Evolutionary conservation across 2,888 invertebrate species (phyloP).

Genomic region (Metalampra italica): DNA sequence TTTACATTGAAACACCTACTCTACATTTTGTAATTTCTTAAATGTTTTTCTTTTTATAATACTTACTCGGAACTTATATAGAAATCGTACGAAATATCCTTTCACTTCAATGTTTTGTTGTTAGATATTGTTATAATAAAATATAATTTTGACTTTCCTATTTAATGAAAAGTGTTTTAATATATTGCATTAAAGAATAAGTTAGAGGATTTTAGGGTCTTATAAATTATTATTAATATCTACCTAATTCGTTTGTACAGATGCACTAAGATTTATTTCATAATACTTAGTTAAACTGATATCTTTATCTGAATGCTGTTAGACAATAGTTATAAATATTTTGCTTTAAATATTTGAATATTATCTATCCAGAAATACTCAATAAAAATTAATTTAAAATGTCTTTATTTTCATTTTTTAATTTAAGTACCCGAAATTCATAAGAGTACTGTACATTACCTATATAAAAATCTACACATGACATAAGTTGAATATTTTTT

Average conservation of each 20-base stretch:
- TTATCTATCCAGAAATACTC: constrained; percentile 58
- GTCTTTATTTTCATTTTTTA: not conserved
- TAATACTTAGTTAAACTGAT: constrained; percentile 42
- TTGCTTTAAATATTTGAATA: constrained; percentile 62
- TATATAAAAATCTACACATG: too few species aligned
- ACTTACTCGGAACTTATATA: not conserved
- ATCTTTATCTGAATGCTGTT: constrained; percentile 49
- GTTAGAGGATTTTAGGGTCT: constrained; percentile 32
- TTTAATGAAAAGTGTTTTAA: constrained; percentile 20
- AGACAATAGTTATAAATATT: constrained; percentile 52
- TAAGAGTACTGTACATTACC: too few species aligned
- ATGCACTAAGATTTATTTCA: constrained; percentile 53
- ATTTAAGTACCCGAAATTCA: not conserved
- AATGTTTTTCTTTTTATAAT: not conserved
- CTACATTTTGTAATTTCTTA: not conserved
- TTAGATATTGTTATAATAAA: not conserved
- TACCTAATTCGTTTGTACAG: constrained; percentile 61
- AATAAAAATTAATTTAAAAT: constrained; percentile 62
- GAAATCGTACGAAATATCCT: not conserved
- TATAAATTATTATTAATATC: constrained; percentile 17
- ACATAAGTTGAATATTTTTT: too few species aligned
- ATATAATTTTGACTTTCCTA: not conserved
- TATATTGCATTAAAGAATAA: constrained; percentile 29
- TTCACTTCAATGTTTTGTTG: too few species aligned
- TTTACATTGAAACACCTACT: constrained; percentile 31